A percentile compares a stretch with the other conserved stretches of the same genome.
Conservation (phyloP, 1,140 invertebrate genomes). For the Brachionus rotundiformis region DNA sequence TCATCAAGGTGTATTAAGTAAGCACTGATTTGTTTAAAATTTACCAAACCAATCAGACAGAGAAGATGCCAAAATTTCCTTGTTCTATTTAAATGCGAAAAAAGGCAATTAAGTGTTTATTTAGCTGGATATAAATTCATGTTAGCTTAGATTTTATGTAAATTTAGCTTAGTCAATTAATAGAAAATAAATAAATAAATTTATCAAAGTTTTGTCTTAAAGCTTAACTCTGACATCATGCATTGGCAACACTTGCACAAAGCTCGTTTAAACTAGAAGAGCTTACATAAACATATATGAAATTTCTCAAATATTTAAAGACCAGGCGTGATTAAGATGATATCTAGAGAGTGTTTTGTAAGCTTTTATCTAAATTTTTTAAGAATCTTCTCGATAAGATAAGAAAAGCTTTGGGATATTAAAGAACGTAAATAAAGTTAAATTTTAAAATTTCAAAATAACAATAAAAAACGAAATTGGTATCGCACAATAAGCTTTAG, state of each 20-base stretch:
- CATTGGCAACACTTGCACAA: neutral
- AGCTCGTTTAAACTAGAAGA: neutral
- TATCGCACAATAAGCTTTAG: neutral
- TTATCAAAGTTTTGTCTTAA: too few species aligned
- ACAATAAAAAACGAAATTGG: neutral
- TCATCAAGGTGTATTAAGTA: neutral
- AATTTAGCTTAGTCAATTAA: neutral
- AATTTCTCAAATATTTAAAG: constrained; percentile 6
- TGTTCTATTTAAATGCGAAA: neutral
- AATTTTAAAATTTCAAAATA: neutral
- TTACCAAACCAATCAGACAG: neutral
- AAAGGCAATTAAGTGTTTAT: neutral
- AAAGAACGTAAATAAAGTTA: constrained; percentile 3
- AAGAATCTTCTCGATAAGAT: neutral
- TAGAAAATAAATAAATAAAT: constrained; percentile 10
- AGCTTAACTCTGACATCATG: neutral
- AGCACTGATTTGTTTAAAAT: neutral
- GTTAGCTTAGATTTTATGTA: neutral
- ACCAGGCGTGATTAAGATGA: neutral
- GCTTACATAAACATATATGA: constrained; percentile 2
- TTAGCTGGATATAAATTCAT: neutral
- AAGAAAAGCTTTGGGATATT: neutral
- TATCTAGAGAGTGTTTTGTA: neutral
- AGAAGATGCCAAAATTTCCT: neutral
- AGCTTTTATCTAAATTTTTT: constrained; percentile 16